Base-by-base conservation (phyloP, 2,888 invertebrate genomes). In the Brachypalpus laphriformis region DNA sequence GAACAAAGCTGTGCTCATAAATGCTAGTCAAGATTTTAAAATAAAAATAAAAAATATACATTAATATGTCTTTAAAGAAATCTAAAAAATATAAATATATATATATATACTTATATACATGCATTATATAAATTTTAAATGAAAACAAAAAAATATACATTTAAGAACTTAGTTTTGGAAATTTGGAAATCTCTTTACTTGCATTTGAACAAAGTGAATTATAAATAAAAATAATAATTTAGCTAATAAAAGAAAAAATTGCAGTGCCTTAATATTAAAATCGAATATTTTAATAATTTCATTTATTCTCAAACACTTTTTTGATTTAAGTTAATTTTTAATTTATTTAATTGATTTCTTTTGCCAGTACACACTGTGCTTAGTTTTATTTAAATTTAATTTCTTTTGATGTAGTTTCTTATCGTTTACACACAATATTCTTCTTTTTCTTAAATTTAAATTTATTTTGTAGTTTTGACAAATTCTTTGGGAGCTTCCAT, bases 241-340 rank as follows among this genome's bases (percentile, higher is more conserved):
- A 65, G 28, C n/a, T 57, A 56, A 28, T 59, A 71, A 22, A 45
- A 9, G n/a, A n/a, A 45, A 54, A 72, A 75, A 49, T 37, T 75
- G 51, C 71, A 85, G 85, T 85, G 85, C 85, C 85, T 85, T 85
- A 85, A 76, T 51, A 8, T 85, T 51, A 56, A 45, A 20, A 37
- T 57, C 57, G 3, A 61, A 42, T 42, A 20, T 6, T 47, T 47
- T 61, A 22, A 25, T 56, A 31, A 18, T 47, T 74, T 22, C 22
- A 37, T 54, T 66, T 74, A 37, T 28, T 61, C 72, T 40, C n/a
- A 54, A 14, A 25, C n/a, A 11, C 6, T 34, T n/a, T 34, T 61
- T 9, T 68, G 16, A 28, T 54, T 54, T 78, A 45, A 42, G 57
- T 49, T 49, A 42, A 45, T 34, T 71, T n/a, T 65, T 34, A 34